Evolutionary conservation across 2,888 invertebrate genomes (phyloP).

Genomic region (Eristalis pertinax): DNA sequence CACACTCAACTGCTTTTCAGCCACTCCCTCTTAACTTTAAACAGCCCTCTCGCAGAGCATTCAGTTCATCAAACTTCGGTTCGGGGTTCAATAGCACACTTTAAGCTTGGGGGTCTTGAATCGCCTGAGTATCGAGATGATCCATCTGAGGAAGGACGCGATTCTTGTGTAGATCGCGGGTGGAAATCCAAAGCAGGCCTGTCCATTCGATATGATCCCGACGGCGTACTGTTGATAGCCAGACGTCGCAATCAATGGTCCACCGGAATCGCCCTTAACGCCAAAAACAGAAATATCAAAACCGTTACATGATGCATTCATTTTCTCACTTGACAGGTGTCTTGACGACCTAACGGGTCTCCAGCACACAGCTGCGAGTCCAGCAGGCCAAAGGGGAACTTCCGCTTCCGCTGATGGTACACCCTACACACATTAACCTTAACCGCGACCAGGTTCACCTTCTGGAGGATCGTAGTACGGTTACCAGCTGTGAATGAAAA

Average conservation of each 20-base stretch:
- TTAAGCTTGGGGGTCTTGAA: neutral
- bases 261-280: conserved; percentile 25
- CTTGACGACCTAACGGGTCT: conserved; percentile 1
- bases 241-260: neutral
- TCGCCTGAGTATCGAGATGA: neutral
- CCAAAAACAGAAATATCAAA: neutral
- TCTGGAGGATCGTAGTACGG: neutral
- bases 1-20: too few species aligned
- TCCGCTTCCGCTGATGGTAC: neutral
- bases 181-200: conserved; percentile 30
- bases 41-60: too few species aligned
- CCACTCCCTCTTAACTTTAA: too few species aligned
- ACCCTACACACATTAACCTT: neutral
- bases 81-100: neutral
- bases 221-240: neutral
- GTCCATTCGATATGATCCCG: conserved; percentile 23
- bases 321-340: conserved; percentile 34
- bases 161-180: conserved; percentile 29
- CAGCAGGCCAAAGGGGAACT: conserved; percentile 10
- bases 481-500: neutral
- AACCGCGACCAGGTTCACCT: neutral
- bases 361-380: conserved; percentile 31
- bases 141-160: conserved; percentile 2
- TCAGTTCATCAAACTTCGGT: neutral
- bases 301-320: neutral